phyloP scores from a whole-genome alignment of 2,113 vertebrate genomes.

The Hemibagrus wyckioides region DNA sequence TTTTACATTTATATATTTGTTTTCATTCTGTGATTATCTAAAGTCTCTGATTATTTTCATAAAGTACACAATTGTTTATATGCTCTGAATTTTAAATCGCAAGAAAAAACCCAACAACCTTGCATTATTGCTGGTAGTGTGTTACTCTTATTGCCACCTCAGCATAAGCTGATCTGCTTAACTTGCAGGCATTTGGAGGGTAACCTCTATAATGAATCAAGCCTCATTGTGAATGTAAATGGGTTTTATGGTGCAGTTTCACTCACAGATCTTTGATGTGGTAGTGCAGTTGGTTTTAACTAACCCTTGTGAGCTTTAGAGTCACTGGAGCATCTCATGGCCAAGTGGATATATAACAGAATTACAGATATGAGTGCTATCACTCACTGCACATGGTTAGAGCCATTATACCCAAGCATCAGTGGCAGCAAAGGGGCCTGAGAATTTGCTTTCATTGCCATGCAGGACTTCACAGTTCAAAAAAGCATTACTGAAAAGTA shows the following conservation, averaged over 20 bases:
- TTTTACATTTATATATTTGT: slow-evolving; percentile 11
- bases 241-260: background rate
- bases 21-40: background rate
- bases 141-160: slow-evolving; percentile 10
- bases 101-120: background rate
- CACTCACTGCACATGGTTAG: slow-evolving; percentile 42
- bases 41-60: slow-evolving; percentile 4
- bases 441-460: slow-evolving; percentile 24
- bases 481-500: slow-evolving; percentile 14
- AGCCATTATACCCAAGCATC: background rate
- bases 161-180: slow-evolving; percentile 15
- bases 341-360: slow-evolving; percentile 44
- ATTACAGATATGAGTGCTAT: slow-evolving; percentile 60
- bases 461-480: background rate
- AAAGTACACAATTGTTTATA: slow-evolving; percentile 22
- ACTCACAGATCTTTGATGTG: slow-evolving; percentile 6
- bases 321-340: background rate
- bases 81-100: background rate
- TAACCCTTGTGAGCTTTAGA: slow-evolving; percentile 14
- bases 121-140: background rate
- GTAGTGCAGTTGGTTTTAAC: slow-evolving; percentile 19
- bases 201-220: slow-evolving; percentile 3
- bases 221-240: background rate
- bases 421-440: slow-evolving; percentile 8
- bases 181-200: background rate